Evolutionary conservation across 2,113 vertebrate species (phyloP).

Genomic region (Nesoenas mayeri): DNA sequence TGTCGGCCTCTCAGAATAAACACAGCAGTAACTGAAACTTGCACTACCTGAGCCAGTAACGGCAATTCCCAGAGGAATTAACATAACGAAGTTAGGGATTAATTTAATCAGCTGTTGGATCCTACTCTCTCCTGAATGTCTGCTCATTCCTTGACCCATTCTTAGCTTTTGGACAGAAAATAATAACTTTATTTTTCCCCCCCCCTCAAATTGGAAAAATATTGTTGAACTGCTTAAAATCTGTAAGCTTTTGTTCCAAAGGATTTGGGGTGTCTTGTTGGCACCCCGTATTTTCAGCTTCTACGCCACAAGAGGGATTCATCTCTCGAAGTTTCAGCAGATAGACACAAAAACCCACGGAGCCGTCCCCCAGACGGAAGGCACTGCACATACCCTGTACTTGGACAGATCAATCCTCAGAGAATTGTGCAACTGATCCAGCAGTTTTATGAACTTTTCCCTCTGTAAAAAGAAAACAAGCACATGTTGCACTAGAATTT

Average conservation of each 20-base stretch:
- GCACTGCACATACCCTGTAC: conserved; percentile 86
- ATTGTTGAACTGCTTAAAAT: background rate
- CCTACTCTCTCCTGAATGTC: background rate
- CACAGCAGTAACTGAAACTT: background rate
- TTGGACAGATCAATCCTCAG: conserved; percentile 97
- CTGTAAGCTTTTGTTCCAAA: background rate
- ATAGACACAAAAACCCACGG: background rate
- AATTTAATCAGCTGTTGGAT: background rate
- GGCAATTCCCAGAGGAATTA: background rate
- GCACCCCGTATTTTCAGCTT: background rate
- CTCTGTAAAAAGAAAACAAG: conserved; percentile 81
- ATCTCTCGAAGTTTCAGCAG: background rate
- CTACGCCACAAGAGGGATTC: background rate
- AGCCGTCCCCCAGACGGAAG: background rate
- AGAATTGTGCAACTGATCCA: conserved; percentile 98
- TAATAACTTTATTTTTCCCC: background rate
- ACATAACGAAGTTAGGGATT: background rate
- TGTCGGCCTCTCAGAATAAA: background rate
- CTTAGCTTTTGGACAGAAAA: background rate
- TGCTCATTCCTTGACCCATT: background rate
- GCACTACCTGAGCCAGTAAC: background rate
- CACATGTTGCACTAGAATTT: background rate
- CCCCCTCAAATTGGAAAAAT: background rate
- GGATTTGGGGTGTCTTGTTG: background rate
- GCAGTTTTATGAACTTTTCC: conserved; percentile 96